Evolutionary conservation across 2,888 invertebrate species (phyloP), one percentile per base, ranked within the genome.

Genomic region (Cryptocephalus moraei): DNA sequence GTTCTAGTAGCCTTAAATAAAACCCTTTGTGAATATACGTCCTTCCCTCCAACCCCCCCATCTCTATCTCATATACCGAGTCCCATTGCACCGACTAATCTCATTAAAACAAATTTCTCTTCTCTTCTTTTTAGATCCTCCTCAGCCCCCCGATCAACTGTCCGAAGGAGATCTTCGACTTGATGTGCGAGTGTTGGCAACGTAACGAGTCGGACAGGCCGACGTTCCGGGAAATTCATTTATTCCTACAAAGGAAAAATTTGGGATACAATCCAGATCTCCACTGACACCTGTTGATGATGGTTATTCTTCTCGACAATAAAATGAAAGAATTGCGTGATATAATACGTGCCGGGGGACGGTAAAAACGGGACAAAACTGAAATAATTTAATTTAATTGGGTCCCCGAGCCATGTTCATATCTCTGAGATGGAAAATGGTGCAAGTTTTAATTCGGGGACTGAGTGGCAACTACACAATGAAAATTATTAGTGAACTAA

Each of bases 151-250:
- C 89, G 49, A 75, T 80, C 61, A 83, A 84, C 70, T 88, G 88
- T 67, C 85, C 88, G 32, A 84, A 85, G 62, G 89, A 91, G 70
- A 86, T 91, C 61, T 89, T 83, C 71, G 88, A 89, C 68, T 73
- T 91, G 63, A 87, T 91, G 86, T 77, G 81, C 62, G 89, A 91
- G 65, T 91, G 90, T 66, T 91, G 90, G 90, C 84, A 87, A 64
- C 74, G 86, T 45, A 83, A 84, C 65, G 86, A 86, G 61, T 74
- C 77, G 38, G 81, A 82, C 68, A 74, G 90, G 48, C 90, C 90
- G 41, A 82, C 80, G 60, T 91, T 91, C 71, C 76, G 83, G 51
- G 90, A 91, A 69, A 89, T 91, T 61, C 86, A 89, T 71, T 75
- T 89, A 68, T 91, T 91, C 72, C 75, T 90, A 54, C 86, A 85